phyloP scores from a whole-genome alignment of 2,797 vertebrate genomes.

The Myotis myotis region DNA sequence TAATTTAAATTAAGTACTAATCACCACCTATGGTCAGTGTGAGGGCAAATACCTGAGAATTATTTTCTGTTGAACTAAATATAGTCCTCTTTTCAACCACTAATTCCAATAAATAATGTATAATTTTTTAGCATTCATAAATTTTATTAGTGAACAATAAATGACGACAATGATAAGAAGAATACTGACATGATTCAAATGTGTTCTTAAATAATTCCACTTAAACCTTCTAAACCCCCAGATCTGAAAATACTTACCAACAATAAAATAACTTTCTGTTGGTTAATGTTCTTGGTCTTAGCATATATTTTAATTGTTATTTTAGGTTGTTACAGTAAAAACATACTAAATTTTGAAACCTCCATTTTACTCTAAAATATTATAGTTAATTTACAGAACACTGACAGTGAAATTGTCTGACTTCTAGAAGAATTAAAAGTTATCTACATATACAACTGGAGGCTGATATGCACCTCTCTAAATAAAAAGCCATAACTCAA shows the following conservation, averaged over 20 bases:
- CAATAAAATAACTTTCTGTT: neutral
- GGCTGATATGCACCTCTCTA: constrained; percentile 24
- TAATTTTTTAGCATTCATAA: neutral
- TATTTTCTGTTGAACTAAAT: neutral
- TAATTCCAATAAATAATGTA: constrained; percentile 8
- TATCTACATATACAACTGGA: neutral
- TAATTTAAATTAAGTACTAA: neutral
- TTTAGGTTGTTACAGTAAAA: constrained; percentile 11
- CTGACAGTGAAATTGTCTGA: neutral
- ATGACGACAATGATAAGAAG: neutral
- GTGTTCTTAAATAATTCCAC: neutral
- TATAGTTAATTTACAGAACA: neutral
- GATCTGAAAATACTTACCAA: neutral
- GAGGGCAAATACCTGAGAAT: neutral
- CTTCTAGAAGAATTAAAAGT: constrained; percentile 33
- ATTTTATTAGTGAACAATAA: neutral
- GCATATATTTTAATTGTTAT: neutral
- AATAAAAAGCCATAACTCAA: constrained; percentile 38
- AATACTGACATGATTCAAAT: neutral
- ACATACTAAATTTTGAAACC: neutral
- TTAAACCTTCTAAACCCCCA: neutral
- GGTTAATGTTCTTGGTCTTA: neutral
- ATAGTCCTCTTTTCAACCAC: neutral
- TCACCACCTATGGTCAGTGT: neutral
- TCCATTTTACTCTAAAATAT: constrained; percentile 38